Conservation (phyloP, 2,113 vertebrate genomes). For the Beaufortia kweichowensis region DNA sequence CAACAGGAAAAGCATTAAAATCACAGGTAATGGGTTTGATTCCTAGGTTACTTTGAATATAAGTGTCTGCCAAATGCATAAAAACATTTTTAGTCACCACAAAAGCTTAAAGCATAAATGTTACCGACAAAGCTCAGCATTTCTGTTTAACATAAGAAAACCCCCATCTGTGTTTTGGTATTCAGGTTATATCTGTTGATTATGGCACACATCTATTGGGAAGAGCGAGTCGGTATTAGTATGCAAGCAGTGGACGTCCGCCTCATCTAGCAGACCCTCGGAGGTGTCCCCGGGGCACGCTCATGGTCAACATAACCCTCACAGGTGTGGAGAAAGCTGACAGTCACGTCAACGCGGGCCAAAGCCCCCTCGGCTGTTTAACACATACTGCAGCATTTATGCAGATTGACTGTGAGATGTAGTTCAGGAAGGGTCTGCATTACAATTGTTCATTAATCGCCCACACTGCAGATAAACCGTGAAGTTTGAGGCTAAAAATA, state of each 20-base stretch:
- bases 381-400: constrained; percentile 25
- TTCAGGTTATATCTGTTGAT: constrained; percentile 16
- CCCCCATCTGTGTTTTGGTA: neutral
- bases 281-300: constrained; percentile 38
- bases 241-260: constrained; percentile 10
- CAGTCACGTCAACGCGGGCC: constrained; percentile 22
- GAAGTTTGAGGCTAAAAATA: neutral
- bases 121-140: neutral
- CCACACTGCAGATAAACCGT: constrained; percentile 26
- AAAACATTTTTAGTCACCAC: too few species aligned
- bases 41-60: too few species aligned
- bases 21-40: too few species aligned
- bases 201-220: constrained; percentile 21
- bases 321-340: constrained; percentile 35
- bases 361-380: constrained; percentile 24
- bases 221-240: constrained; percentile 20
- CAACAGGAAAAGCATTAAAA: too few species aligned
- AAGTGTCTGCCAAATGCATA: too few species aligned
- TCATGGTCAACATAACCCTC: constrained; percentile 30
- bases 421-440: constrained; percentile 41
- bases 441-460: constrained; percentile 31
- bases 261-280: constrained; percentile 30
- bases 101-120: neutral
- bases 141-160: neutral
- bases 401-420: constrained; percentile 35